These are phyloP conservation scores for Phalera bucephala DNA, from an alignment of 2,888 invertebrate genomes.

Conservation along the genomic window DNA sequence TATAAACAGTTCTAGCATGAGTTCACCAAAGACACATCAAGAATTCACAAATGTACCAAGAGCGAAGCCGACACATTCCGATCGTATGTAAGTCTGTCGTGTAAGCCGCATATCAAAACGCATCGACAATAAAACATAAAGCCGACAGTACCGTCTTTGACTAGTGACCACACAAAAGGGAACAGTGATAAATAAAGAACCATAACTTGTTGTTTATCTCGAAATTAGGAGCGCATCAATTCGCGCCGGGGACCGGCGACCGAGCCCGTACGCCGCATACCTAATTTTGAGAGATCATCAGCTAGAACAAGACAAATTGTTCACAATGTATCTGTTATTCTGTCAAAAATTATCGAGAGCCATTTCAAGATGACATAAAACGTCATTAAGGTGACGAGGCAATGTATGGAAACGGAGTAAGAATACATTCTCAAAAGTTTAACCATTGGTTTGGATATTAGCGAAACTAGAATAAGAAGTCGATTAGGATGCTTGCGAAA, in stretches of 20 bases:
- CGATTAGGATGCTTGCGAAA: no score
- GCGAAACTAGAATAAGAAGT: no score
- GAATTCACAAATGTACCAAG: not conserved
- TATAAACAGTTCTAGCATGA: no score
- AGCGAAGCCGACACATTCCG: not conserved
- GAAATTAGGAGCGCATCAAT: conserved; percentile 38
- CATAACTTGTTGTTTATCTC: conserved; percentile 36
- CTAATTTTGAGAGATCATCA: conserved; percentile 5
- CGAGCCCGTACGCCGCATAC: not conserved
- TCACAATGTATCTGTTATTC: no score
- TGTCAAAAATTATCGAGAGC: no score
- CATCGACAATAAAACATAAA: conserved; percentile 16
- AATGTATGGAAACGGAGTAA: no score
- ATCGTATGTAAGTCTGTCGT: conserved; percentile 14
- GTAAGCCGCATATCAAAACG: conserved; percentile 20
- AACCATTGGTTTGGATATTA: no score
- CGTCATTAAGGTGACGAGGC: no score
- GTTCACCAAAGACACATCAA: no score
- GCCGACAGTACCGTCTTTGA: conserved; percentile 11
- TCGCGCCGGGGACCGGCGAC: conserved; percentile 30
- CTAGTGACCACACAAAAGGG: conserved; percentile 21
- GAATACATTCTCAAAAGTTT: no score
- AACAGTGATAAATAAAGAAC: conserved; percentile 38
- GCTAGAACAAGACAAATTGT: conserved; percentile 4
- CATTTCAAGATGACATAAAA: no score